Percentiles rank a stretch among this genome's conserved stretches.
Conservation (phyloP, 2,888 invertebrate species). For the Cremastobaeus sp. region DNA sequence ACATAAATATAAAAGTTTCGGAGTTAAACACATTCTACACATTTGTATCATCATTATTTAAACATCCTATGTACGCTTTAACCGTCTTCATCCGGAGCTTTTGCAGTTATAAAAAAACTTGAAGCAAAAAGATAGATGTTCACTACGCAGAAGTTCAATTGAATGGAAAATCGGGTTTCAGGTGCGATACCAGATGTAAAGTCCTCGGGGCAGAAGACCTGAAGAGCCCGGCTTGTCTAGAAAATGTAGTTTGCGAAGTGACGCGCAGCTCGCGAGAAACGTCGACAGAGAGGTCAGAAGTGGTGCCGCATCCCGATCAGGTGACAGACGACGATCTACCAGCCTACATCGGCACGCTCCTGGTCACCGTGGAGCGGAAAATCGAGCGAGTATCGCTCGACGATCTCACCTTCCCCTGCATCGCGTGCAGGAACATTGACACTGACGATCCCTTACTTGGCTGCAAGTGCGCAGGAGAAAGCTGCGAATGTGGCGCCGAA, state of each 20-base stretch:
- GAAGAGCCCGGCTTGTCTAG: conserved; percentile 72
- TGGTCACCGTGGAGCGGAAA: conserved; percentile 85
- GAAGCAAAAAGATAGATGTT: too few species aligned
- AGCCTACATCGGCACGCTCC: conserved; percentile 82
- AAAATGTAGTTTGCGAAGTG: conserved; percentile 64
- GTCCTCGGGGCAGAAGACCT: conserved; percentile 70
- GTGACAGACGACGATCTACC: conserved; percentile 81
- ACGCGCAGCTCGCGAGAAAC: conserved; percentile 54
- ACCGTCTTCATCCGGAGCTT: too few species aligned
- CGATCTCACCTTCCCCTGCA: conserved; percentile 83
- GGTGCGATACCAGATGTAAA: conserved; percentile 70
- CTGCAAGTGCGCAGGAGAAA: conserved; percentile 74
- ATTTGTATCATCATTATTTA: too few species aligned
- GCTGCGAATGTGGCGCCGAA: conserved; percentile 71
- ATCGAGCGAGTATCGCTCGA: conserved; percentile 84
- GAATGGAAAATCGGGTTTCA: too few species aligned
- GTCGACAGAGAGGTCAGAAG: conserved; percentile 54
- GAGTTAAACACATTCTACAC: too few species aligned
- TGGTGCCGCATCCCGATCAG: conserved; percentile 66
- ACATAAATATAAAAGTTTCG: too few species aligned
- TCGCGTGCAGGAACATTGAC: conserved; percentile 77
- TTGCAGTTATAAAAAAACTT: too few species aligned
- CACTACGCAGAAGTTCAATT: too few species aligned
- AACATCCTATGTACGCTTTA: too few species aligned
- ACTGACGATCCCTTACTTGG: conserved; percentile 75